These are phyloP conservation scores for Lasiurus cinereus DNA, from an alignment of 2,113 vertebrate species.

Conservation along the genomic window DNA sequence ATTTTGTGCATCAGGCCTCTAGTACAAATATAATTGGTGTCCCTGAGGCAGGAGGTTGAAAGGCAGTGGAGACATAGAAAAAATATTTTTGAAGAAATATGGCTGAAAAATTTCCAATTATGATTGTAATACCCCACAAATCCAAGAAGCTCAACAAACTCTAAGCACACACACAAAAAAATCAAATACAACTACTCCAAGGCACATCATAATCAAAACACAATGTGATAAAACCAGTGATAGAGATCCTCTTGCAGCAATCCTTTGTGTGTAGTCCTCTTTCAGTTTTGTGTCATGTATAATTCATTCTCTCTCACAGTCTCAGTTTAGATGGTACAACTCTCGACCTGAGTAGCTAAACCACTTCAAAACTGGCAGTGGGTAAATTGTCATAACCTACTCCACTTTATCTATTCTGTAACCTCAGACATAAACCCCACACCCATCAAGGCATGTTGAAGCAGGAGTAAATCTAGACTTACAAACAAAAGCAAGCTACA, in stretches of 20 bases:
- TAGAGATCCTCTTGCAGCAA: background rate
- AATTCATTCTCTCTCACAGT: background rate
- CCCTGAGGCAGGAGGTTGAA: accelerated
- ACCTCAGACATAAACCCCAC: background rate
- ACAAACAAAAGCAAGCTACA: conserved; percentile 27
- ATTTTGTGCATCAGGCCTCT: no score
- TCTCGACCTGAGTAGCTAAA: background rate
- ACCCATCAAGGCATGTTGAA: background rate
- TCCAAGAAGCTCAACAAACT: background rate
- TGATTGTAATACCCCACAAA: background rate
- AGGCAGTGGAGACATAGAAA: background rate
- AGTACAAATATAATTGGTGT: background rate
- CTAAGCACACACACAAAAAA: background rate
- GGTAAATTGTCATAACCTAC: background rate
- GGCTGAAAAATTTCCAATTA: background rate
- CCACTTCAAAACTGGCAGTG: background rate
- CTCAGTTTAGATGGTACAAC: conserved; percentile 4
- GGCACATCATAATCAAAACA: background rate
- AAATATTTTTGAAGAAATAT: conserved; percentile 9
- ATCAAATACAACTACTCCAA: background rate
- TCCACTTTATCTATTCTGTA: background rate
- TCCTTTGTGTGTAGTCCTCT: background rate
- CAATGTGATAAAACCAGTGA: background rate
- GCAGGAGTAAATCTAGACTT: background rate
- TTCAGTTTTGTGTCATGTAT: background rate